Percentiles rank a stretch among this genome's conserved stretches.
Conservation (phyloP, 1,140 invertebrate genomes). For the Paralvinella palmiformis region DNA sequence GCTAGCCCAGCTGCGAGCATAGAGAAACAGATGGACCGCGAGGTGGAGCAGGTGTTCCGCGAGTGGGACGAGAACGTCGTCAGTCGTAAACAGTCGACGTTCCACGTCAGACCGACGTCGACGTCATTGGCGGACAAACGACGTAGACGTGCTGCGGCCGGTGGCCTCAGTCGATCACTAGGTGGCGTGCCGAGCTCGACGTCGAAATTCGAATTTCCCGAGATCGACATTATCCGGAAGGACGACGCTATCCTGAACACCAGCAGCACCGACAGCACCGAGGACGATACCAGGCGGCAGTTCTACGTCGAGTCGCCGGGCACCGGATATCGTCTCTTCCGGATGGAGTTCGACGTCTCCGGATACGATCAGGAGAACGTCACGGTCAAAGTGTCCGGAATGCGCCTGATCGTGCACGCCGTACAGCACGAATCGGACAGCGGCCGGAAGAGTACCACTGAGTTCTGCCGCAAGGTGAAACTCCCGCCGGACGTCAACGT, state of each 20-base stretch:
- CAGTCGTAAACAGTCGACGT: neutral
- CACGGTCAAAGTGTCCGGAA: constrained; percentile 16
- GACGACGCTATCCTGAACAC: neutral
- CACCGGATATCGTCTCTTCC: constrained; percentile 9
- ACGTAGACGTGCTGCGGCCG: neutral
- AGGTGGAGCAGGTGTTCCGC: constrained; percentile 1
- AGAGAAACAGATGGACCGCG: neutral
- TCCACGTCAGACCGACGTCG: neutral
- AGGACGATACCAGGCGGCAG: constrained; percentile 5
- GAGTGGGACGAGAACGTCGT: constrained; percentile 2
- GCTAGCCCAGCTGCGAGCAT: neutral
- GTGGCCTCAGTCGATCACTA: neutral
- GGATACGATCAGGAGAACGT: constrained; percentile 17
- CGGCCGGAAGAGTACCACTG: constrained; percentile 13
- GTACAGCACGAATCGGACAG: neutral
- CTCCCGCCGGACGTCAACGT: constrained; percentile 11
- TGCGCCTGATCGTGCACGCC: constrained; percentile 7
- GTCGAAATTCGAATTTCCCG: neutral
- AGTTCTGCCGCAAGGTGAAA: constrained; percentile 14
- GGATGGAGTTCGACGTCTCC: constrained; percentile 14
- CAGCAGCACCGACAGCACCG: neutral
- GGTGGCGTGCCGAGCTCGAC: neutral
- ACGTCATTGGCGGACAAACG: neutral
- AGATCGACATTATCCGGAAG: constrained; percentile 3
- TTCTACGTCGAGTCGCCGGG: constrained; percentile 6